A percentile compares a stretch with the other conserved stretches of the same genome.
These are phyloP conservation scores for Luperina testacea DNA, from an alignment of 2,888 invertebrate species.

Conservation along the genomic window DNA sequence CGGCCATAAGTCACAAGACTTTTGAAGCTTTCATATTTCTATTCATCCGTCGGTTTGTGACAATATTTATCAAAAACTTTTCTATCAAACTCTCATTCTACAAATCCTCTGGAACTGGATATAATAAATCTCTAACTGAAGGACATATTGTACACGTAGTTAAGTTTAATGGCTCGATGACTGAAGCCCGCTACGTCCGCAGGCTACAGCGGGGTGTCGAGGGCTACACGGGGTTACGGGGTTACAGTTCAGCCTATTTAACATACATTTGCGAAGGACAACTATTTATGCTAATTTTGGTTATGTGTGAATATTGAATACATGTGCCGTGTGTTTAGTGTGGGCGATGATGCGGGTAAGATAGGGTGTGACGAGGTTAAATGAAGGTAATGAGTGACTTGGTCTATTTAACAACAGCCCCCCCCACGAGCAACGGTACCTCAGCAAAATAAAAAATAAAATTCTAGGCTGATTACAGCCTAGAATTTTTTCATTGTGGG, in stretches of 20 bases:
- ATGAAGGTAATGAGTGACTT: background rate
- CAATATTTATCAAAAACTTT: conserved; percentile 10
- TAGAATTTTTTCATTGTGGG: background rate
- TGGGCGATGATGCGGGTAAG: background rate
- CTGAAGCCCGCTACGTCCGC: conserved; percentile 25
- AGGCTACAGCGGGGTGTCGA: conserved; percentile 10
- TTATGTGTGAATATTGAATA: conserved; percentile 19
- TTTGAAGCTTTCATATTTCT: background rate
- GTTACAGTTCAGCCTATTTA: conserved; percentile 59
- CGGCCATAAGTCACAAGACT: no score
- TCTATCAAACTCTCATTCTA: background rate
- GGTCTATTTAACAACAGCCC: background rate
- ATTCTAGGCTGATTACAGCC: no score
- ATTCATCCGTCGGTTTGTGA: background rate
- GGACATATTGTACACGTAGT: conserved; percentile 18
- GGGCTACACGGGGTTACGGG: conserved; percentile 16
- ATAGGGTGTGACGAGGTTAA: background rate
- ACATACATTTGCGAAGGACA: conserved; percentile 54
- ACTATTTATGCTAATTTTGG: conserved; percentile 48
- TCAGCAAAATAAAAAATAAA: no score
- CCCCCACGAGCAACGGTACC: background rate
- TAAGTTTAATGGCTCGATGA: conserved; percentile 50
- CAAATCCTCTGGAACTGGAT: no score
- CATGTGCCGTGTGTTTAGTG: background rate
- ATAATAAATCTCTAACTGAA: background rate